Percentiles rank a stretch among this genome's conserved stretches.
Evolutionary conservation across 1,140 invertebrate genomes (phyloP).

Genomic region (Drosophila cardini): DNA sequence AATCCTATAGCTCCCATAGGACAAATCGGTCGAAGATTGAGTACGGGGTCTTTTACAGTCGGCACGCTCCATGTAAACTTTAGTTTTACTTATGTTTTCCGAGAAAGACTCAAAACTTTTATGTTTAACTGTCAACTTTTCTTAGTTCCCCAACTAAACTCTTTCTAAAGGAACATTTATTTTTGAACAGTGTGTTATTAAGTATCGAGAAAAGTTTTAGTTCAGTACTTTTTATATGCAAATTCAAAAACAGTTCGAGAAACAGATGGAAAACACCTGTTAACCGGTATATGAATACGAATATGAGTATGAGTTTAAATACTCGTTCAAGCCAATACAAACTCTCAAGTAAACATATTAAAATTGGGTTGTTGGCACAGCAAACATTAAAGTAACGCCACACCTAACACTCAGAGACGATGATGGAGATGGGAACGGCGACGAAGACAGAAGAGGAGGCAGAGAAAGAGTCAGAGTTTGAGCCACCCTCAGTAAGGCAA

Average conservation of each 20-base stretch:
- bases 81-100: too few species aligned
- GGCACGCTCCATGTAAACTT: too few species aligned
- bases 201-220: background rate
- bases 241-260: background rate
- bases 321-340: slow-evolving; percentile 20
- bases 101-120: too few species aligned
- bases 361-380: slow-evolving; percentile 48
- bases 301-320: slow-evolving; percentile 1
- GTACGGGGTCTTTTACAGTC: too few species aligned
- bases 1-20: too few species aligned
- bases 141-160: too few species aligned
- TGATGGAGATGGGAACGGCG: background rate
- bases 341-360: slow-evolving; percentile 48
- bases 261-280: slow-evolving; percentile 24
- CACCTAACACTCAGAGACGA: background rate
- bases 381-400: slow-evolving; percentile 39
- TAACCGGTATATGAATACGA: background rate
- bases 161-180: too few species aligned
- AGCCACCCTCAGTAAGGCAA: background rate
- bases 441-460: background rate
- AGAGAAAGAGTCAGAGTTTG: background rate
- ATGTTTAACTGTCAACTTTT: too few species aligned
- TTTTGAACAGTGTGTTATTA: too few species aligned
- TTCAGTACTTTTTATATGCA: slow-evolving; percentile 19
- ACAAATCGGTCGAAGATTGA: too few species aligned